Conservation (phyloP, 2,113 vertebrate genomes). For the Proteles cristata region DNA sequence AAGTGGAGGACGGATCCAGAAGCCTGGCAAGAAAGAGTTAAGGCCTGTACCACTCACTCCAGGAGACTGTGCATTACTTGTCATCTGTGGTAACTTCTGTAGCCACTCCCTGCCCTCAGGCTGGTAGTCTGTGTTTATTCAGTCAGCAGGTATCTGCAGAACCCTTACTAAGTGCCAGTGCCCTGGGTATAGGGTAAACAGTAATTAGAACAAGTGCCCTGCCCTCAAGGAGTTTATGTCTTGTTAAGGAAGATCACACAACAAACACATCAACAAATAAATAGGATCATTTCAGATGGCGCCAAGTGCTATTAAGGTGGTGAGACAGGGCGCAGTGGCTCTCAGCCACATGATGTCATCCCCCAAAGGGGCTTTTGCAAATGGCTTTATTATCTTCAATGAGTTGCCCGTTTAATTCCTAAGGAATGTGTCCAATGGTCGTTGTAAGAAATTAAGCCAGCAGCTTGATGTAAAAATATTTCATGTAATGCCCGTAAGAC, state of each 20-base stretch:
- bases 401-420: background rate
- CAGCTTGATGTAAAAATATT: conserved; percentile 9
- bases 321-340: background rate
- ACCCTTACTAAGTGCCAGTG: background rate
- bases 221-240: background rate
- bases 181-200: background rate
- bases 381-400: background rate
- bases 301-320: background rate
- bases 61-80: background rate
- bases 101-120: background rate
- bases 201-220: background rate
- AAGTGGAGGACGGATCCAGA: conserved; percentile 13
- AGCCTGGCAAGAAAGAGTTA: conserved; percentile 7
- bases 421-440: background rate
- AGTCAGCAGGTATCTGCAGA: background rate
- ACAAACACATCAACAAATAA: background rate
- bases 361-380: background rate
- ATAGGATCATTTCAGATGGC: background rate
- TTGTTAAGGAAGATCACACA: background rate
- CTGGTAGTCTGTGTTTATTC: background rate
- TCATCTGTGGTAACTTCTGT: background rate
- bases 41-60: background rate
- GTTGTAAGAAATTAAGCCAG: conserved; percentile 12
- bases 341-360: background rate
- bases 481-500: background rate